These are phyloP conservation scores for Mystacornis crossleyi DNA, from an alignment of 2,113 vertebrate genomes.

Conservation along the genomic window DNA sequence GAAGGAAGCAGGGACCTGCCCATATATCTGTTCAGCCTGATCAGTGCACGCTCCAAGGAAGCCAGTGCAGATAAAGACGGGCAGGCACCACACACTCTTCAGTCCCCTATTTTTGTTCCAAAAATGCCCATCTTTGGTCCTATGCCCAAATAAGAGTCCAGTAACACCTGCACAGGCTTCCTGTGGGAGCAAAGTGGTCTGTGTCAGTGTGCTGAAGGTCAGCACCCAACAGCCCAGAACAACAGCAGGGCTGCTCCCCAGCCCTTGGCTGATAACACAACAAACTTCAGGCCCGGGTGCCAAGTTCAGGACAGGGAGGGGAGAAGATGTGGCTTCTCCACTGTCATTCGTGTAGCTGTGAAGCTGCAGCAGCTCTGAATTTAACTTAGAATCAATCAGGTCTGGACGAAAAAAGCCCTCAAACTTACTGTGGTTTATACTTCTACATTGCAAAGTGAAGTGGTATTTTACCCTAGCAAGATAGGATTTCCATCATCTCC, in stretches of 20 bases:
- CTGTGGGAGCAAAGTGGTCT: background rate
- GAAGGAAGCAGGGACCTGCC: background rate
- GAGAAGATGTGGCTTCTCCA: background rate
- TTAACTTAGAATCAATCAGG: background rate
- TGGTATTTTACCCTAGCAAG: background rate
- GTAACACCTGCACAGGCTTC: background rate
- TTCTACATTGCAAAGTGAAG: background rate
- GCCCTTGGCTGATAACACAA: background rate
- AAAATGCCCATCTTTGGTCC: background rate
- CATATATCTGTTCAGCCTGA: background rate
- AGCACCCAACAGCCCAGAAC: background rate
- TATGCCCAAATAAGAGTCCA: background rate
- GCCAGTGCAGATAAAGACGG: background rate
- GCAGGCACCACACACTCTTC: background rate
- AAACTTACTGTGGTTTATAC: background rate
- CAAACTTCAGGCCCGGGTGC: background rate
- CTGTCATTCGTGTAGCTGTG: fast-evolving
- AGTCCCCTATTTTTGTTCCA: background rate
- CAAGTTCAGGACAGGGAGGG: background rate
- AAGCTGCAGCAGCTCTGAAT: background rate
- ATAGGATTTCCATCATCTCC: background rate
- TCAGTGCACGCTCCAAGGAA: background rate
- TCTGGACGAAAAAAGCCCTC: background rate
- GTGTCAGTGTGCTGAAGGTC: background rate
- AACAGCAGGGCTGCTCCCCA: background rate